A percentile compares a stretch with the other conserved stretches of the same genome.
phyloP scores from a whole-genome alignment of 37 sponge, comb jelly and placozoan genomes.

The Ephydatia muelleri region DNA sequence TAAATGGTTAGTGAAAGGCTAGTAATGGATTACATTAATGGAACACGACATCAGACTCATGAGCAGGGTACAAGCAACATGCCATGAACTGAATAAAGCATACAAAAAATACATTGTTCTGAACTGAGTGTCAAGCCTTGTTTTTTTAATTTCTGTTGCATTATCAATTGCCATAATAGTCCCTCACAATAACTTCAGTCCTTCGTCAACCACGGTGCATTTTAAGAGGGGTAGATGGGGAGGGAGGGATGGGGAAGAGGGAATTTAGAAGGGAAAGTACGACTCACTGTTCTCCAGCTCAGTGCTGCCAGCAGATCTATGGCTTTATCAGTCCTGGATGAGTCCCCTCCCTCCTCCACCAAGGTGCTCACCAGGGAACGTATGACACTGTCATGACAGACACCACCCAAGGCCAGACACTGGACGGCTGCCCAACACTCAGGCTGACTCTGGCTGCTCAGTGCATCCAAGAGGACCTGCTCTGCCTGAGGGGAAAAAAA shows the following conservation, averaged over 20 bases:
- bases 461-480: slow-evolving; percentile 41
- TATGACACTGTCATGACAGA: slow-evolving; percentile 27
- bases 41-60: too few species aligned
- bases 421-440: slow-evolving; percentile 82
- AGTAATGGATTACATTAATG: too few species aligned
- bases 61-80: too few species aligned
- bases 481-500: slow-evolving; percentile 38
- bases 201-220: too few species aligned
- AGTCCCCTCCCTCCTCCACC: neutral
- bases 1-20: neutral
- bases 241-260: neutral
- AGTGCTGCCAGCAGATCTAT: slow-evolving; percentile 39
- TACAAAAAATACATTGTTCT: too few species aligned
- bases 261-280: neutral
- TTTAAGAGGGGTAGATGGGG: too few species aligned
- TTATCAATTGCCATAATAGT: too few species aligned
- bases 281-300: slow-evolving; percentile 47
- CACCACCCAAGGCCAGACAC: slow-evolving; percentile 58
- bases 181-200: too few species aligned
- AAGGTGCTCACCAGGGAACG: slow-evolving; percentile 17
- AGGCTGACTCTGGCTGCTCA: neutral
- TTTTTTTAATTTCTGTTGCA: too few species aligned
- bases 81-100: too few species aligned
- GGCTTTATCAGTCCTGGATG: slow-evolving; percentile 24
- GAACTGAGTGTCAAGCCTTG: too few species aligned